phyloP scores from a whole-genome alignment of 2,797 vertebrate genomes.

The Spheniscus humboldti region DNA sequence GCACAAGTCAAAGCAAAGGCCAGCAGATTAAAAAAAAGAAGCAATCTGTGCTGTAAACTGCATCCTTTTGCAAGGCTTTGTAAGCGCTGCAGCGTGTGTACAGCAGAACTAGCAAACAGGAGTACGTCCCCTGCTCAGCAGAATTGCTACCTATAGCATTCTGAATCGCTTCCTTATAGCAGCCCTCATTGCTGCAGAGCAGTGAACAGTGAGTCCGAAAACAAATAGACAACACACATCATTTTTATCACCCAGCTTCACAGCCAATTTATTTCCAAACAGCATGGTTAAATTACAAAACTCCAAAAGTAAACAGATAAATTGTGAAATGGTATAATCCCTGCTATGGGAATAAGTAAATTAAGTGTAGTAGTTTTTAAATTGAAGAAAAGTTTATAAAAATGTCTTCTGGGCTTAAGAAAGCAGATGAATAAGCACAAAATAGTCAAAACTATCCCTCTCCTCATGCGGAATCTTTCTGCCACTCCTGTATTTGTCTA shows the following conservation, averaged over 20 bases:
- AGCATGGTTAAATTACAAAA: neutral
- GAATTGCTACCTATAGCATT: neutral
- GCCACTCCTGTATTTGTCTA: neutral
- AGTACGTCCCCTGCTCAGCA: neutral
- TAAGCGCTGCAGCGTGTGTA: rapidly evolving
- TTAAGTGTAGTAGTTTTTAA: neutral
- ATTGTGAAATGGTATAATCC: neutral
- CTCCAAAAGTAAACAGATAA: neutral
- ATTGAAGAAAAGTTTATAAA: neutral
- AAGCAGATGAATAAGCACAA: neutral
- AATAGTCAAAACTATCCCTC: neutral
- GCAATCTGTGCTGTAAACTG: neutral
- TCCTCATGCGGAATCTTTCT: neutral
- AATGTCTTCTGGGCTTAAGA: neutral
- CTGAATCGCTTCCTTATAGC: neutral
- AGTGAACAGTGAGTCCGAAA: neutral
- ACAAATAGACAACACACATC: neutral
- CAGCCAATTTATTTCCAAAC: neutral
- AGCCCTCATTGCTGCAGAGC: neutral
- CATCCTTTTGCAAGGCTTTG: neutral
- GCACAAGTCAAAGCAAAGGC: neutral
- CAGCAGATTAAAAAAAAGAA: neutral
- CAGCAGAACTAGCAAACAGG: neutral
- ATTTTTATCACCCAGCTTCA: neutral
- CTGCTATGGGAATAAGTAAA: neutral